Conservation (phyloP, 2,113 vertebrate genomes). For the Stegastes partitus region DNA sequence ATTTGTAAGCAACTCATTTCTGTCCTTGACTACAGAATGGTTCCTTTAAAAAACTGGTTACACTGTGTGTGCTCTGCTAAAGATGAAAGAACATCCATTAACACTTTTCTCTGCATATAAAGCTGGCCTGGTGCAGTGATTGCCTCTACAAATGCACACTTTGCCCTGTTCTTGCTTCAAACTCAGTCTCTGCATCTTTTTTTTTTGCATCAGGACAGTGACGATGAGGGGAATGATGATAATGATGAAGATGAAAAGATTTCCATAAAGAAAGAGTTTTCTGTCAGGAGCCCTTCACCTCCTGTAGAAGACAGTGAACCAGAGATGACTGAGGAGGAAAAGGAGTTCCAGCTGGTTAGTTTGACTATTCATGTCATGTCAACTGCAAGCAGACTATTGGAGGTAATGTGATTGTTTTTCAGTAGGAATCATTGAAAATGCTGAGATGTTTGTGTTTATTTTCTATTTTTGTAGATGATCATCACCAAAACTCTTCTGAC, state of each 20-base stretch:
- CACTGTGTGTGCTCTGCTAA: neutral
- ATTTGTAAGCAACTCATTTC: slow-evolving; percentile 90
- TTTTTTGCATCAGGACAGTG: slow-evolving; percentile 89
- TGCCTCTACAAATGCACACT: neutral
- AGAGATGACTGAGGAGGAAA: slow-evolving; percentile 98
- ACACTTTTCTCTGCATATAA: no score
- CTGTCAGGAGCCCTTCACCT: slow-evolving; percentile 91
- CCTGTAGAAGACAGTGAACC: slow-evolving; percentile 94
- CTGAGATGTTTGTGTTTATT: neutral
- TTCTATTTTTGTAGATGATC: slow-evolving; percentile 85
- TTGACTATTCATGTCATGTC: neutral
- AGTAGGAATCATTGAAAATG: neutral
- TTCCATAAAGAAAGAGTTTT: slow-evolving; percentile 86
- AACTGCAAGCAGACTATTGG: neutral
- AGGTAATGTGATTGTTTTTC: neutral
- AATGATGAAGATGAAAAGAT: slow-evolving; percentile 86
- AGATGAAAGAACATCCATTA: no score
- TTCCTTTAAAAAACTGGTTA: neutral
- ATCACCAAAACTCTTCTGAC: slow-evolving; percentile 97
- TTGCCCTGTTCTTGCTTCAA: neutral
- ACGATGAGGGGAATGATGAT: slow-evolving; percentile 88
- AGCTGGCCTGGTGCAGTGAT: neutral
- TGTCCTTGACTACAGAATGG: neutral
- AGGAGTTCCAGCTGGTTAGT: slow-evolving; percentile 96
- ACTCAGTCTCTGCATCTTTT: neutral